Conservation (phyloP, 2,888 invertebrate species). For the Hipparchia sbordonii region DNA sequence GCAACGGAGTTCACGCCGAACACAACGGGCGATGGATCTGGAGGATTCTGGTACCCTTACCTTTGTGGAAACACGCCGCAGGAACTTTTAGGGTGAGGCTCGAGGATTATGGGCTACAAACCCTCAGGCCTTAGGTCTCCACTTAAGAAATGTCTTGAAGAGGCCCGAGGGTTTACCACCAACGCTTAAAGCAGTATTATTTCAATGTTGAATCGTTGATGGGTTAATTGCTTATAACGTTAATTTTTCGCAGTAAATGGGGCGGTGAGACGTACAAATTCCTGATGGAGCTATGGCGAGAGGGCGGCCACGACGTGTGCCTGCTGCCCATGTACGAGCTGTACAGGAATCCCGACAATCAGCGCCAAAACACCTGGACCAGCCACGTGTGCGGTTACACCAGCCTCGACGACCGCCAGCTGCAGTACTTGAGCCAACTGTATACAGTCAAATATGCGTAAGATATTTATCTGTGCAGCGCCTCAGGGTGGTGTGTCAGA, state of each 20-base stretch:
- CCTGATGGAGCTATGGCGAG: slow-evolving; percentile 83
- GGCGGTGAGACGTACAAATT: slow-evolving; percentile 83
- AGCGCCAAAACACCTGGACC: slow-evolving; percentile 52
- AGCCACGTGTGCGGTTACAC: slow-evolving; percentile 58
- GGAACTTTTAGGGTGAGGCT: slow-evolving; percentile 74
- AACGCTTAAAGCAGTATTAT: too few species aligned
- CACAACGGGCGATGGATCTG: slow-evolving; percentile 90
- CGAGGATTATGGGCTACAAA: too few species aligned
- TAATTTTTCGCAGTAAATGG: slow-evolving; percentile 83
- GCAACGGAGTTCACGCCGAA: slow-evolving; percentile 86
- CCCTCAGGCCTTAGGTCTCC: too few species aligned
- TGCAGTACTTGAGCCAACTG: slow-evolving; percentile 53
- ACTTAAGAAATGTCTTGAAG: too few species aligned
- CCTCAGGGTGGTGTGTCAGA: too few species aligned
- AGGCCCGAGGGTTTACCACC: too few species aligned
- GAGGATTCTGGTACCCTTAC: slow-evolving; percentile 90
- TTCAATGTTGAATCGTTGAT: too few species aligned
- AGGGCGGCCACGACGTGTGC: slow-evolving; percentile 67
- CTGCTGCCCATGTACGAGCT: slow-evolving; percentile 61
- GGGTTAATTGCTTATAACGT: neutral
- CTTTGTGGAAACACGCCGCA: slow-evolving; percentile 82
- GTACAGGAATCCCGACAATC: slow-evolving; percentile 41
- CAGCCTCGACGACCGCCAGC: slow-evolving; percentile 49
- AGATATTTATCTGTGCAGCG: slow-evolving; percentile 39
- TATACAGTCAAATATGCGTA: slow-evolving; percentile 58